Conservation (phyloP, 1,140 invertebrate species). For the Caenorhabditis brenneri region DNA sequence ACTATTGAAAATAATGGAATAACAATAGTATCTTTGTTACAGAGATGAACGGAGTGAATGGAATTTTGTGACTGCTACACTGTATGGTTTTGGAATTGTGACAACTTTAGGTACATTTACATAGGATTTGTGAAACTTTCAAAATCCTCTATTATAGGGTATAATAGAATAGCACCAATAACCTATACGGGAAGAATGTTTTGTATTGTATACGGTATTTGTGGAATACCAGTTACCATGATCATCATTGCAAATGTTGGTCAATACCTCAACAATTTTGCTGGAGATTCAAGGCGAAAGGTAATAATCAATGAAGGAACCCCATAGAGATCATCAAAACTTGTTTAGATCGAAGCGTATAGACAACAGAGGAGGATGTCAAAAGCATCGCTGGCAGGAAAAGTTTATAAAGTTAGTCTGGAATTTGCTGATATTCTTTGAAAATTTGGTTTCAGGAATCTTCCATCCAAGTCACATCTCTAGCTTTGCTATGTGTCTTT, state of each 20-base stretch:
- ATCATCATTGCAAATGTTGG: conserved; percentile 60
- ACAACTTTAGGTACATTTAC: conserved; percentile 67
- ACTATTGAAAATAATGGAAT: too few relatives aligned
- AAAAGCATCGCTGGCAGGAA: conserved; percentile 50
- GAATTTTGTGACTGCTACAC: conserved; percentile 64
- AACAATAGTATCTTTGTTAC: not conserved
- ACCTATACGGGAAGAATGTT: conserved; percentile 66
- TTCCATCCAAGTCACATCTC: conserved; percentile 56
- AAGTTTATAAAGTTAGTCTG: conserved; percentile 43
- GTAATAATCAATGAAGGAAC: not conserved
- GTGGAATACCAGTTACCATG: conserved; percentile 61
- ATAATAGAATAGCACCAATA: conserved; percentile 69
- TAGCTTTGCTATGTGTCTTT: conserved; percentile 53
- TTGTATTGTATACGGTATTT: conserved; percentile 68
- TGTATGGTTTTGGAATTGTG: conserved; percentile 70
- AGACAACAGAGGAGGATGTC: conserved; percentile 52
- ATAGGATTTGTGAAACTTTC: too few relatives aligned
- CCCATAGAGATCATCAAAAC: not conserved
- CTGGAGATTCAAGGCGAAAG: conserved; percentile 56
- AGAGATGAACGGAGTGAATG: conserved; percentile 55
- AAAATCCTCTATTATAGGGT: too few relatives aligned
- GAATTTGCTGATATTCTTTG: not conserved
- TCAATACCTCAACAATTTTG: conserved; percentile 58
- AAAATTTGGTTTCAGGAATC: conserved; percentile 37
- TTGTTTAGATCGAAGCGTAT: conserved; percentile 55